A percentile compares a stretch with the other conserved stretches of the same genome.
phyloP scores from a whole-genome alignment of 2,797 vertebrate genomes.

The Microtus agrestis region DNA sequence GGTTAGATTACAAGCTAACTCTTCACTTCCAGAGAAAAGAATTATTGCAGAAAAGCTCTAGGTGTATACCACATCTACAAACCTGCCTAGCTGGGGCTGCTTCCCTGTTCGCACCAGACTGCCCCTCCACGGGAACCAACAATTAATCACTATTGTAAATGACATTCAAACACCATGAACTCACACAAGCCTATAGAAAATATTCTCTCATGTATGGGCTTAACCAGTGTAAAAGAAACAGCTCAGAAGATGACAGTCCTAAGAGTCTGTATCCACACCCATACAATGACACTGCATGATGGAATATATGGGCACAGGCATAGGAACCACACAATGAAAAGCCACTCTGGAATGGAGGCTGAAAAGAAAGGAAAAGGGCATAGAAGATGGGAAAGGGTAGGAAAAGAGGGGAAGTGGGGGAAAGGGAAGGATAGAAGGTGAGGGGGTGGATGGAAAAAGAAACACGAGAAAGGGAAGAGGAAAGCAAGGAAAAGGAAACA shows the following conservation, averaged over 20 bases:
- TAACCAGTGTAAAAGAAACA: neutral
- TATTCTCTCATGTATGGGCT: neutral
- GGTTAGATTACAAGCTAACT: neutral
- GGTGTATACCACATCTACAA: neutral
- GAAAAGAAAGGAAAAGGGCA: neutral
- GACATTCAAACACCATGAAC: neutral
- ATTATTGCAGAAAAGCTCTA: too few relatives aligned
- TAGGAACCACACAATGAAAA: neutral
- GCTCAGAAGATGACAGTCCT: neutral
- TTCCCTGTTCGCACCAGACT: neutral
- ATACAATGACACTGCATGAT: neutral
- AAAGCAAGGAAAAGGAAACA: too few relatives aligned
- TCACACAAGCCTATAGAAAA: neutral
- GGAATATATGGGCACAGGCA: fast-evolving
- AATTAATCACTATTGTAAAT: neutral
- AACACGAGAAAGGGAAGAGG: too few relatives aligned
- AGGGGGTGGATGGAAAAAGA: fast-evolving
- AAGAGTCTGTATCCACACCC: neutral
- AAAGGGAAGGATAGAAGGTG: too few relatives aligned
- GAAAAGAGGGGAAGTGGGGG: neutral
- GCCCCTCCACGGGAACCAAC: neutral
- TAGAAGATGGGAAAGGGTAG: fast-evolving
- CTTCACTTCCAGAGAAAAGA: neutral
- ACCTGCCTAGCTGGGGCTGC: fast-evolving
- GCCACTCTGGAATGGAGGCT: neutral